Evolutionary conservation across 2,797 vertebrate species (phyloP).

Genomic region (Delichon dasypus): DNA sequence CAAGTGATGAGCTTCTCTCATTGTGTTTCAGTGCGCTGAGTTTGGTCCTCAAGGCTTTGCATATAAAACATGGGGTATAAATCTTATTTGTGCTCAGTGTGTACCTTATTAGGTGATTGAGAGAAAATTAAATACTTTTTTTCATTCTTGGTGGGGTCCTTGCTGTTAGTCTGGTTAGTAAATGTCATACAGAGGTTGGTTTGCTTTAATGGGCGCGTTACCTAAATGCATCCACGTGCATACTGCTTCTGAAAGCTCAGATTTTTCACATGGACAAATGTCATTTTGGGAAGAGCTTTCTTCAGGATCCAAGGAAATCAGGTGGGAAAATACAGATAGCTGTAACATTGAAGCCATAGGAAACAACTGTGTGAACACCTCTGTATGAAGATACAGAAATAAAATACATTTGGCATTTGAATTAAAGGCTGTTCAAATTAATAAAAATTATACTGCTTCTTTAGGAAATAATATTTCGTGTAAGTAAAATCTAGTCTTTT

Average conservation of each 20-base stretch:
- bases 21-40: neutral
- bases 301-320: neutral
- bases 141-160: neutral
- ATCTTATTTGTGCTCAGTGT: neutral
- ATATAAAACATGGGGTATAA: neutral
- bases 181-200: neutral
- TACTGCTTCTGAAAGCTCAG: neutral
- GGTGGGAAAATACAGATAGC: neutral
- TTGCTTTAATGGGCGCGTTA: neutral
- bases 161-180: neutral
- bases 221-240: neutral
- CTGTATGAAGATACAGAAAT: neutral
- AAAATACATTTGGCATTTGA: neutral
- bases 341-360: neutral
- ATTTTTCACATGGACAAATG: neutral
- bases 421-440: neutral
- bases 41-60: neutral
- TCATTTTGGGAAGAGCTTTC: neutral
- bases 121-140: neutral
- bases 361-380: neutral
- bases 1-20: neutral
- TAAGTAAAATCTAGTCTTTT: neutral
- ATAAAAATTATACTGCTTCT: neutral
- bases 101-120: neutral
- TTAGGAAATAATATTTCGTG: neutral